These are phyloP conservation scores for Aplocera efformata DNA, from an alignment of 2,888 invertebrate genomes.

Conservation along the genomic window DNA sequence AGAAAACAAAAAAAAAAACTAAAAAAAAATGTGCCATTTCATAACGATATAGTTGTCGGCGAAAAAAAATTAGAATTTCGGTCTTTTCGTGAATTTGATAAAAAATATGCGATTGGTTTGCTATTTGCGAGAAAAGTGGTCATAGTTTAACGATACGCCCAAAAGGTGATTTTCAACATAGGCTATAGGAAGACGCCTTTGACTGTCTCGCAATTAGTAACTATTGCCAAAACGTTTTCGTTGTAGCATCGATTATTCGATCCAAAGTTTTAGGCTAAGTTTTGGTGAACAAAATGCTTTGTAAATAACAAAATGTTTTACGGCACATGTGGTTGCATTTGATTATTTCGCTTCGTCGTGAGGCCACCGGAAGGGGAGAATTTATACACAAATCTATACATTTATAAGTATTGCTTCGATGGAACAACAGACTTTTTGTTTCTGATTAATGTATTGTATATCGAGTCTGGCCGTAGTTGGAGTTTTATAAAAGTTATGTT, in stretches of 20 bases:
- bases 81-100: slow-evolving; percentile 9
- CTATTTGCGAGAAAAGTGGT: slow-evolving; percentile 11
- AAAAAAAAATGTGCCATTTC: slow-evolving; percentile 35
- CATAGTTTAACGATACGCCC: neutral
- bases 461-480: slow-evolving; percentile 5
- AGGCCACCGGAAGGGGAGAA: slow-evolving; percentile 38
- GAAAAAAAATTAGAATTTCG: slow-evolving; percentile 10
- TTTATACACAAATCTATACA: slow-evolving; percentile 18
- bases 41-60: slow-evolving; percentile 18
- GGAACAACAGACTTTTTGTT: slow-evolving; percentile 13
- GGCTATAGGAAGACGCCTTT: neutral
- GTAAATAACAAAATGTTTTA: slow-evolving; percentile 60
- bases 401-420: slow-evolving; percentile 14
- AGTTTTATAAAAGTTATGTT: slow-evolving; percentile 14
- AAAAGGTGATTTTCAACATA: neutral
- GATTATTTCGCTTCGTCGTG: slow-evolving; percentile 44
- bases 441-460: slow-evolving; percentile 3
- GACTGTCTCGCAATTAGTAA: slow-evolving; percentile 8
- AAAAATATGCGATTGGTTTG: slow-evolving; percentile 13
- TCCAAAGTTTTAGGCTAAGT: slow-evolving; percentile 29
- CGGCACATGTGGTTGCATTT: slow-evolving; percentile 63
- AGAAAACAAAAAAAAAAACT: slow-evolving; percentile 16
- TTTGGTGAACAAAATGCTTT: slow-evolving; percentile 39
- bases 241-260: slow-evolving; percentile 18
- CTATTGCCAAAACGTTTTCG: slow-evolving; percentile 9